These are phyloP conservation scores for Carterocephalus palaemon DNA, from an alignment of 2,888 invertebrate species.

Conservation along the genomic window DNA sequence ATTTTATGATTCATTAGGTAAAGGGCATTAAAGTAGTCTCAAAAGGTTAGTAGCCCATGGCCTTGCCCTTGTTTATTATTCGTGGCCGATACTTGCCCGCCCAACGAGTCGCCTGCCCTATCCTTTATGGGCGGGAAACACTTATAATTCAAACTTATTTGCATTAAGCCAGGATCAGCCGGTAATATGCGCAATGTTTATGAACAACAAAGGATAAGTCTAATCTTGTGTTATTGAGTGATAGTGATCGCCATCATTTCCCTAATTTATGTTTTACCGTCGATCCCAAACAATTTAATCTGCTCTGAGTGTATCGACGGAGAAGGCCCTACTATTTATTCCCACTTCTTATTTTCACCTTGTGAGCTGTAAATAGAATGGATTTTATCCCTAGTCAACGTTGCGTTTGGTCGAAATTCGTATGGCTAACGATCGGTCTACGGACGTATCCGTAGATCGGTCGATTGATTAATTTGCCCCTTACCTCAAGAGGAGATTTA, in stretches of 20 bases:
- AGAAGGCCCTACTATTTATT: conserved; percentile 70
- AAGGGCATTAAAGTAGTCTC: conserved; percentile 53
- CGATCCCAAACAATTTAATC: conserved; percentile 73
- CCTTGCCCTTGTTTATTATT: conserved; percentile 77
- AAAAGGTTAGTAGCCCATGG: conserved; percentile 58
- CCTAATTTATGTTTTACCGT: conserved; percentile 62
- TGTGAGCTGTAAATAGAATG: conserved; percentile 60
- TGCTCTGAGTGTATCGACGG: conserved; percentile 68
- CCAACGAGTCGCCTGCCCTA: conserved; percentile 53
- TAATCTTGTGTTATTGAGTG: conserved; percentile 35
- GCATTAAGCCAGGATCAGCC: not conserved
- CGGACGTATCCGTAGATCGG: conserved; percentile 62
- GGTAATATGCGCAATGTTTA: not conserved
- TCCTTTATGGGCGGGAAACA: conserved; percentile 69
- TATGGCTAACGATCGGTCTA: conserved; percentile 39
- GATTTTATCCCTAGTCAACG: conserved; percentile 44
- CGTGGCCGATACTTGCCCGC: conserved; percentile 60
- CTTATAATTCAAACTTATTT: too few species aligned
- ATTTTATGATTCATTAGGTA: conserved; percentile 25
- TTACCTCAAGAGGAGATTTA: conserved; percentile 77
- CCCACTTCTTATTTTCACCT: conserved; percentile 76
- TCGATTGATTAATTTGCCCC: conserved; percentile 77
- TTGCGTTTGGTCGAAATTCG: conserved; percentile 46
- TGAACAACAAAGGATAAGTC: conserved; percentile 5
- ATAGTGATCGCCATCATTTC: conserved; percentile 49